These are phyloP conservation scores for Platyrinchus mystaceus DNA, from an alignment of 2,797 vertebrate genomes.

Conservation along the genomic window DNA sequence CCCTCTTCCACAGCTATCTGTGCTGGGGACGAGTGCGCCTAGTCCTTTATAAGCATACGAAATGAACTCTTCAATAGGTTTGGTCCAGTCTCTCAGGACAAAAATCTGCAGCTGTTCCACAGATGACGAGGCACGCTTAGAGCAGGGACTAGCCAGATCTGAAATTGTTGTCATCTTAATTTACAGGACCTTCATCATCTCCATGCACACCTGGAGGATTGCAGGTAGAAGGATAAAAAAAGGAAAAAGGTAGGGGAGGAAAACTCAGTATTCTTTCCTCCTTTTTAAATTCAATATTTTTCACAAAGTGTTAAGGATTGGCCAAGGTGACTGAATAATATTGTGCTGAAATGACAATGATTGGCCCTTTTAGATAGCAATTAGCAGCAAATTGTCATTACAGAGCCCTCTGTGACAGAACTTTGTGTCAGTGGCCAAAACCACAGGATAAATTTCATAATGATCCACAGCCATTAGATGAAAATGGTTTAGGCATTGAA, in stretches of 20 bases:
- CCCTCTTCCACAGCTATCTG: not conserved
- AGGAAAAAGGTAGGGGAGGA: not conserved
- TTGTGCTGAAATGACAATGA: not conserved
- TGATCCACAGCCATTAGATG: not conserved
- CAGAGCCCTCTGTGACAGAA: not conserved
- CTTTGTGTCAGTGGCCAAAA: not conserved
- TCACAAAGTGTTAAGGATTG: not conserved
- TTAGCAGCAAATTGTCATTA: not conserved
- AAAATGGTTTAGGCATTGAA: not conserved
- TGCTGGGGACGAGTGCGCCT: not conserved
- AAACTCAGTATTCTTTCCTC: not conserved
- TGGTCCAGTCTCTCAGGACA: not conserved
- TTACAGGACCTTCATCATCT: not conserved
- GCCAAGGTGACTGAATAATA: not conserved
- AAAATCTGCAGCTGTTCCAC: constrained; percentile 53
- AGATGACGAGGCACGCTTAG: not conserved
- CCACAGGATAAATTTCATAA: not conserved
- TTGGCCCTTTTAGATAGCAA: not conserved
- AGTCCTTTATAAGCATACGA: constrained; percentile 15
- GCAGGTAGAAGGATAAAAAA: not conserved
- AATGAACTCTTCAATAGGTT: not conserved
- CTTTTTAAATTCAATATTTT: not conserved
- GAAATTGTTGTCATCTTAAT: not conserved
- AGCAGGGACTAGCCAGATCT: not conserved
- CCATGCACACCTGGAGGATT: not conserved